phyloP scores from a whole-genome alignment of 2,888 invertebrate genomes.

The Pollenia angustigena region DNA sequence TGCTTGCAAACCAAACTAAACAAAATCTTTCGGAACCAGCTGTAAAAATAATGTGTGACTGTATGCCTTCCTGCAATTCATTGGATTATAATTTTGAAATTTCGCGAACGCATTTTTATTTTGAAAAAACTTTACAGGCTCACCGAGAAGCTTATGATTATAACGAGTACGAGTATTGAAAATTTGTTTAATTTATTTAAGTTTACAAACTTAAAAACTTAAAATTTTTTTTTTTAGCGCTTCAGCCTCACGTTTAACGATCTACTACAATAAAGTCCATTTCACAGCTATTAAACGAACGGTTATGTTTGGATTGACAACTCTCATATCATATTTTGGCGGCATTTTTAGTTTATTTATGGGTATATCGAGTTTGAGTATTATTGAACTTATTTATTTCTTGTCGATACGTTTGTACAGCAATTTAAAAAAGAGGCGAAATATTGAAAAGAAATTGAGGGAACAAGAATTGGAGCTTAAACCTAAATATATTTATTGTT shows the following conservation, averaged over 20 bases:
- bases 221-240: conserved; percentile 78
- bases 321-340: conserved; percentile 89
- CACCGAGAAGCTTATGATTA: conserved; percentile 80
- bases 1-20: conserved; percentile 80
- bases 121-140: conserved; percentile 78
- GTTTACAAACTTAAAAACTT: neutral
- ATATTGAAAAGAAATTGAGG: conserved; percentile 76
- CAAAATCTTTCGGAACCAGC: conserved; percentile 76
- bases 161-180: conserved; percentile 77
- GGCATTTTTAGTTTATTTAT: conserved; percentile 86
- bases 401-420: conserved; percentile 83
- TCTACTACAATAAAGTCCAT: conserved; percentile 90
- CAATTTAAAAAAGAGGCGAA: conserved; percentile 78
- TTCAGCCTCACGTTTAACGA: conserved; percentile 85
- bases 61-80: conserved; percentile 82
- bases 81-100: conserved; percentile 83
- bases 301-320: conserved; percentile 88
- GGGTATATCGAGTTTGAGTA: conserved; percentile 83
- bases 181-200: neutral
- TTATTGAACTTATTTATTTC: conserved; percentile 86
- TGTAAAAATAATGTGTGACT: conserved; percentile 79
- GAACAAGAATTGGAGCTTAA: conserved; percentile 62
- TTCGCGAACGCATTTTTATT: conserved; percentile 79
- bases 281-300: conserved; percentile 88
- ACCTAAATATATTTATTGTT: neutral